phyloP scores from a whole-genome alignment of 2,797 vertebrate genomes.

The Melanotaenia maccullochi region DNA sequence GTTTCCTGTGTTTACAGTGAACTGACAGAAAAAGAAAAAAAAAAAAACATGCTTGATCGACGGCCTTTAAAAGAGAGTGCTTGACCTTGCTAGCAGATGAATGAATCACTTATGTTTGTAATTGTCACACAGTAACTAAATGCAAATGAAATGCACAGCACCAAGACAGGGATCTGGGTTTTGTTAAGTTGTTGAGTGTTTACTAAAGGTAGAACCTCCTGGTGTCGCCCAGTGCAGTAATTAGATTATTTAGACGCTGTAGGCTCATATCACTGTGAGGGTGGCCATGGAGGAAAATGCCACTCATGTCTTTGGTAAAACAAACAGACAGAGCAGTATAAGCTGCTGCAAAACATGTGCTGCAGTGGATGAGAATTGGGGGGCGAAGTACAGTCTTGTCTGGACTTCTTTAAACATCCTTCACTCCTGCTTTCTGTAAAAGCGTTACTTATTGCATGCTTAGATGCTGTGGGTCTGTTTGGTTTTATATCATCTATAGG shows the following conservation, averaged over 20 bases:
- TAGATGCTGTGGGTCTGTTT: slow-evolving; percentile 25
- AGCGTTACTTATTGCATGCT: slow-evolving; percentile 23
- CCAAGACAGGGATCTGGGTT: slow-evolving; percentile 21
- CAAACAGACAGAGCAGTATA: slow-evolving; percentile 55
- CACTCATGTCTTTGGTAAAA: slow-evolving; percentile 60
- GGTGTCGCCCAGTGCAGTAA: slow-evolving; percentile 31
- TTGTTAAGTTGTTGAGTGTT: slow-evolving; percentile 42
- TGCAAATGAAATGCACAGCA: slow-evolving; percentile 42
- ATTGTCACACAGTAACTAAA: slow-evolving; percentile 62
- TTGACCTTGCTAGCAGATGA: slow-evolving; percentile 55
- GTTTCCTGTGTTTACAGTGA: slow-evolving; percentile 9
- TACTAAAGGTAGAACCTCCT: slow-evolving; percentile 41
- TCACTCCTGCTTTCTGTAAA: slow-evolving; percentile 39
- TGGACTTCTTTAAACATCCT: slow-evolving; percentile 50
- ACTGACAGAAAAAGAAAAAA: slow-evolving; percentile 9
- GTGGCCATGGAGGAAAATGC: slow-evolving; percentile 51
- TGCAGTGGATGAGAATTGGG: slow-evolving; percentile 23
- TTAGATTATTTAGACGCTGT: slow-evolving; percentile 50
- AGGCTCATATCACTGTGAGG: slow-evolving; percentile 40
- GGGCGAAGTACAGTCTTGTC: slow-evolving; percentile 45
- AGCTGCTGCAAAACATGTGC: slow-evolving; percentile 54
- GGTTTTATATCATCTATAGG: slow-evolving; percentile 25
- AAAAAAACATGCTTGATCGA: slow-evolving; percentile 3
- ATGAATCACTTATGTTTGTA: slow-evolving; percentile 52
- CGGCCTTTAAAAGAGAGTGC: slow-evolving; percentile 14